Evolutionary conservation across 2,797 vertebrate species (phyloP).

Genomic region (Masticophis lateralis): DNA sequence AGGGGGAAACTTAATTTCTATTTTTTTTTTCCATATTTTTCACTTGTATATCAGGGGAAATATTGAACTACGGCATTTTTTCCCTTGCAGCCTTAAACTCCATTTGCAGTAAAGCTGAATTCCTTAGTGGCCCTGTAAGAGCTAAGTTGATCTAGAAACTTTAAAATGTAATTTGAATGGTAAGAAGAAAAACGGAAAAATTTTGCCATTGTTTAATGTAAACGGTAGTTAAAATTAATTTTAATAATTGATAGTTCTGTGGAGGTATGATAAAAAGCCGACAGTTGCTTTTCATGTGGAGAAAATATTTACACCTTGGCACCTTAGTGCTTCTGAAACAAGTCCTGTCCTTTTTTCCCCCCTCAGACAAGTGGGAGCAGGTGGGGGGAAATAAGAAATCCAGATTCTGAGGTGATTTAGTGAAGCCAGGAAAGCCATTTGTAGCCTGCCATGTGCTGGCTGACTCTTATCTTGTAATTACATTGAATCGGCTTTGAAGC

Average conservation of each 20-base stretch:
- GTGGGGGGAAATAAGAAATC: not conserved
- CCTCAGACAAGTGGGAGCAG: not conserved
- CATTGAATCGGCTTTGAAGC: slow-evolving; percentile 49
- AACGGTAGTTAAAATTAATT: not conserved
- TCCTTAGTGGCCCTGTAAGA: not conserved
- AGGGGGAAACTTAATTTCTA: not conserved
- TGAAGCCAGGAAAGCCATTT: slow-evolving; percentile 18
- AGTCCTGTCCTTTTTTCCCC: not conserved
- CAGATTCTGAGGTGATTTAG: slow-evolving; percentile 15
- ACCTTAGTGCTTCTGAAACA: slow-evolving; percentile 16
- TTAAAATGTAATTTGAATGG: not conserved
- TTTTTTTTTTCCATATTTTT: not conserved
- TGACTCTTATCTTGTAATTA: slow-evolving; percentile 55
- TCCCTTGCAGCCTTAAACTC: not conserved
- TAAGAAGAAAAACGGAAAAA: not conserved
- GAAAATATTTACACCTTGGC: slow-evolving; percentile 4
- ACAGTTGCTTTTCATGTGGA: not conserved
- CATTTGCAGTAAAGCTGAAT: not conserved
- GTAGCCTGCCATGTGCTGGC: slow-evolving; percentile 13
- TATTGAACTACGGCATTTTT: not conserved
- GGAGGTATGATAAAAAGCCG: not conserved
- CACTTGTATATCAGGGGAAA: not conserved
- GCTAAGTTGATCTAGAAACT: not conserved
- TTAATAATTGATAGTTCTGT: not conserved
- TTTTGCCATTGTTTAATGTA: not conserved